Conservation (phyloP, 2,113 vertebrate genomes). For the Carassius auratus region DNA sequence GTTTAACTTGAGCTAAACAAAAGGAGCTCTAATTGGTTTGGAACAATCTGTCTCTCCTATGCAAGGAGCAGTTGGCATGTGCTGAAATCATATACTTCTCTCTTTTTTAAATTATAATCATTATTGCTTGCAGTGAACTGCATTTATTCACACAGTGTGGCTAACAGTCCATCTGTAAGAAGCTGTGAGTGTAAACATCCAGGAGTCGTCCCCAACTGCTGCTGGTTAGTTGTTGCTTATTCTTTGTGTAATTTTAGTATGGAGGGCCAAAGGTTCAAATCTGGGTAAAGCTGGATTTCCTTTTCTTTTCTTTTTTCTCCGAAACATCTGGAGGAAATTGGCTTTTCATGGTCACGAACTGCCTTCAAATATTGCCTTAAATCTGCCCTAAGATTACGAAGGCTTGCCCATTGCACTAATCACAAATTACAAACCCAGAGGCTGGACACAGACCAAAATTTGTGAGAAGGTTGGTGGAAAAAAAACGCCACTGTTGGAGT, state of each 20-base stretch:
- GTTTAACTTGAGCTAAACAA: slow-evolving; percentile 78
- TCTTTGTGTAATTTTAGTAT: slow-evolving; percentile 31
- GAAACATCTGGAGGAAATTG: slow-evolving; percentile 49
- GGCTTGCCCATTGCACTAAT: slow-evolving; percentile 39
- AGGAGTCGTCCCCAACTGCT: slow-evolving; percentile 18
- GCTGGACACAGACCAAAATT: slow-evolving; percentile 53
- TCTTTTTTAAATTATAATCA: slow-evolving; percentile 37
- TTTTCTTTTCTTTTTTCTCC: slow-evolving; percentile 6
- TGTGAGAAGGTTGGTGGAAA: slow-evolving; percentile 15
- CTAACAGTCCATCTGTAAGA: slow-evolving; percentile 36
- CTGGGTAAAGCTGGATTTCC: slow-evolving; percentile 33
- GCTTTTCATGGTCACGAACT: slow-evolving; percentile 45
- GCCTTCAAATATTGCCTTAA: slow-evolving; percentile 44
- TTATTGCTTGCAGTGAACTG: slow-evolving; percentile 28
- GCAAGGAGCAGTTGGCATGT: slow-evolving; percentile 57
- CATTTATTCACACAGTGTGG: slow-evolving; percentile 20
- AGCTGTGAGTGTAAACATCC: slow-evolving; percentile 27
- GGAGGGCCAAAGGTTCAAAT: slow-evolving; percentile 30
- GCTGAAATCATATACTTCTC: slow-evolving; percentile 63
- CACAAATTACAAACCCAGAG: slow-evolving; percentile 54
- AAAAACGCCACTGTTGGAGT: slow-evolving; percentile 22
- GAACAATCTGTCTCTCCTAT: slow-evolving; percentile 78
- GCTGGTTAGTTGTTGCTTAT: slow-evolving; percentile 41
- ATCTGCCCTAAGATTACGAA: slow-evolving; percentile 47
- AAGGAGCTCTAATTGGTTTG: slow-evolving; percentile 79